Base-by-base conservation (phyloP, 2,888 invertebrate genomes). In the Horisme vitalbata region DNA sequence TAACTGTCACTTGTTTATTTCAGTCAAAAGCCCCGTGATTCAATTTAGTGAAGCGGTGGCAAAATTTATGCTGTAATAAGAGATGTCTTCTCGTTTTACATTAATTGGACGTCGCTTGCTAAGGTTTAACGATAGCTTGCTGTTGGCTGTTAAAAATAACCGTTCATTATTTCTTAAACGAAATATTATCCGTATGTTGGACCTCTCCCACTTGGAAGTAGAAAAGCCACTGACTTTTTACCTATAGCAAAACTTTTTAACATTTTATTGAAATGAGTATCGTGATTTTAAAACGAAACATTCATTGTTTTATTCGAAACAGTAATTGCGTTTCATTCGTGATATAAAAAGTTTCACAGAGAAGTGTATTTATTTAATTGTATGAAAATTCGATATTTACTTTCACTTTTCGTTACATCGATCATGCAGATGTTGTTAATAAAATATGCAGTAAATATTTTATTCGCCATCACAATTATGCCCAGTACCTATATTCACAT, bases 21-120 rank as follows among this genome's bases (percentile, higher is more conserved):
- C 58, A 61, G 52, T 62, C 57, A 64, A 63, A 69, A 62, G 62
- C 64, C 54, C 63, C 61, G 61, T 63, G 61, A 75, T 72, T 73
- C 67, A 76, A 78, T 75, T 77, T 74, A 72, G 67, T 55, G 47
- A 59, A 69, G 63, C 61, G 63, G 63, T 65, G 65, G 66, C 65
- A 65, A 67, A 78, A 79, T 79, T 79, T 72, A 75, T 73, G 69
- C 63, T 59, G 78, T 73, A 73, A 81, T 73, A 55, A 59, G 72
- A 80, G 70, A 67, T 58, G 59, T 71, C 64, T 61, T 69, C 71
- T 77, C 71, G 61, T 75, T 79, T 74, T 70, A 69, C 68, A 71
- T 75, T 83, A 81, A 81, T 81, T 80, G 76, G 75, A 75, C 65
- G 70, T 59, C 56, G 65, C 62, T 57, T 37, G 69, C 57, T 63